Evolutionary conservation across 2,888 invertebrate species (phyloP).

Genomic region (Orthonevra nobilis): DNA sequence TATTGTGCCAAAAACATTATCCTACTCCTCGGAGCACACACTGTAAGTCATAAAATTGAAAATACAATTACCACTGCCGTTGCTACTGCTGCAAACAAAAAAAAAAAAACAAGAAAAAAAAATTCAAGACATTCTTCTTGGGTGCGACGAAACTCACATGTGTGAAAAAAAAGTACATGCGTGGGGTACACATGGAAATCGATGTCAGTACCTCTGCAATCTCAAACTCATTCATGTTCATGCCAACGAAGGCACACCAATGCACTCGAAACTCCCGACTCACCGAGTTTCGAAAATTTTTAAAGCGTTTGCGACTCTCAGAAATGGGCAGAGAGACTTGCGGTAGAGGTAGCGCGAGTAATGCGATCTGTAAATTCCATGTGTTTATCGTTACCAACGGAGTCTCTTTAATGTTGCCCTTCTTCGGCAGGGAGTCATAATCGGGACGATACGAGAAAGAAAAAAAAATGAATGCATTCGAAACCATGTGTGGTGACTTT

Average conservation of each 20-base stretch:
- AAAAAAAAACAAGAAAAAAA: constrained; percentile 13
- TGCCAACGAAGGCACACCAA: constrained; percentile 38
- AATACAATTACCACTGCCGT: constrained; percentile 35
- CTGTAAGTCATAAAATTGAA: constrained; percentile 55
- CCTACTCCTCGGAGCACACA: constrained; percentile 30
- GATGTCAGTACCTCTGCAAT: constrained; percentile 41
- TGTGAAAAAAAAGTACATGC: constrained; percentile 34
- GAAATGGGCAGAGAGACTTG: constrained; percentile 27
- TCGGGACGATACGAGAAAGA: too few species aligned
- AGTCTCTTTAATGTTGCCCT: constrained; percentile 60
- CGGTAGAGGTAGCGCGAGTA: constrained; percentile 41
- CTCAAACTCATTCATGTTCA: constrained; percentile 42
- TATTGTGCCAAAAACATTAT: constrained; percentile 60
- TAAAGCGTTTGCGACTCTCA: constrained; percentile 7
- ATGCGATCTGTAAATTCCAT: constrained; percentile 65
- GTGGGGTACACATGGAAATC: constrained; percentile 56
- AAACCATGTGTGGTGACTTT: constrained; percentile 54
- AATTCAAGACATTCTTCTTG: constrained; percentile 11
- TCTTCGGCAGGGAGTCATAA: constrained; percentile 65
- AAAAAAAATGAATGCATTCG: constrained; percentile 9
- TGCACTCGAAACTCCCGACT: constrained; percentile 49
- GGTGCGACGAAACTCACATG: constrained; percentile 34
- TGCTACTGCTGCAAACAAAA: constrained; percentile 19
- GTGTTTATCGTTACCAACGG: constrained; percentile 69
- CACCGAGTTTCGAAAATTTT: neutral